Base-by-base conservation (phyloP, 2,888 invertebrate genomes). In the Teinopalpus imperialis region DNA sequence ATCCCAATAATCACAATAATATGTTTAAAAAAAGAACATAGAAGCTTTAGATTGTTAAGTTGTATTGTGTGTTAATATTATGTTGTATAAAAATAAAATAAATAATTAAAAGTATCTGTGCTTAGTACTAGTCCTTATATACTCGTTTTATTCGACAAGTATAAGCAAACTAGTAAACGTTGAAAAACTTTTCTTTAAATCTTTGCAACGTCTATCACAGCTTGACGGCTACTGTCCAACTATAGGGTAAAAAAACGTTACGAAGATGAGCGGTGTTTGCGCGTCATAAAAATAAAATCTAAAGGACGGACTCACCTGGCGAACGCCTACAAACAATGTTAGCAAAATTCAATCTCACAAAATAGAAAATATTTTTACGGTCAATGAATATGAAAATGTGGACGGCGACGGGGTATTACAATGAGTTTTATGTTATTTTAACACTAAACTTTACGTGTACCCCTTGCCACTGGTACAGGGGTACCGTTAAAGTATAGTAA, bases 361-460 rank as follows among this genome's bases (percentile, higher is more conserved):
- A 82, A 83, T 79, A 85, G 81, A 78, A 81, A 81, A 83, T 77
- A 79, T 80, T 80, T 83, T 81, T 83, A 82, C 81, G 81, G 81
- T 76, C 82, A 81, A 81, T 85, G 81, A 77, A 81, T 83, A 83
- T 74, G 75, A 80, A 81, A 82, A 73, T 76, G 75, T 79, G 72
- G 72, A 74, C 74, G 65, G n/a, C 65, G 69, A 61, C 51, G 60
- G 51, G 52, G 44, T 57, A 55, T 57, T 59, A 61, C 58, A 54
- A 49, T 52, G 61, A 59, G 61, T 57, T 69, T 74, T 69, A 69
- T 66, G 66, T 61, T 66, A 63, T 73, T 67, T 76, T 71, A 68
- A 61, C 57, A 62, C 60, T 67, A 60, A 64, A 66, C 43, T 63
- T 66, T 56, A 61, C 53, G 56, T 51, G 51, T 50, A 54, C 43